Base-by-base conservation (phyloP, 2,797 vertebrate genomes). In the Falco rusticolus region DNA sequence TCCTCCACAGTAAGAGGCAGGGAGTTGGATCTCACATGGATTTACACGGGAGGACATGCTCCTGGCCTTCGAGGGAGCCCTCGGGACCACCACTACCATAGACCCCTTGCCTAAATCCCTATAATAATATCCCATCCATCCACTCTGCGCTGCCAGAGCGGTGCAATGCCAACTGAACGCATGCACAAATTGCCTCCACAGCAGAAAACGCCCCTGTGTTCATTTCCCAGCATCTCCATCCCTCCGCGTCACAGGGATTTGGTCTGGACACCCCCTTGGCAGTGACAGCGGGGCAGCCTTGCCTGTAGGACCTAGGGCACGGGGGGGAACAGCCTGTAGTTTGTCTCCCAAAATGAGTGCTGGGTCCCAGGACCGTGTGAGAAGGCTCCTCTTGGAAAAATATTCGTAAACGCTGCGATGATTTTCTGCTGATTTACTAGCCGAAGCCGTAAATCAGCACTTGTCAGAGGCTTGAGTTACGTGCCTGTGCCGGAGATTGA, bases 371-470 rank as follows among this genome's bases (percentile, higher is more conserved):
- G 83, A 61, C 54, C 93, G 17, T 12, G 24, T 15, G 66, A 89
- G 66, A 93, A 60, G 28, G 57, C 57, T 85, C 41, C 0, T 1
- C 74, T 87, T 64, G 76, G 64, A 83, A 80, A 90, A 93, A 89
- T 41, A 34, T 16, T 48, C 50, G 82, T 4, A 7, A 64, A 11
- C 10, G 10, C 8, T 10, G 18, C 3, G 47, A 31, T 76, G 87
- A 64, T 90, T 95, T 87, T 84, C 45, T 93, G 94, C 84, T 68
- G 97, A 87, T 96, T 86, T 93, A 83, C 85, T 80, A 28, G 5
- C 61, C 17, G 45, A 17, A 71, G 77, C 80, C 2, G 3, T 92
- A 91, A 90, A 95, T 92, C 94, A 81, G 84, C 94, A 28, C 76
- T 54, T 79, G 68, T 94, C 71, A 41, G 51, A 33, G 76, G 61